Conservation (phyloP, 2,797 vertebrate genomes). For the Trachops cirrhosus region DNA sequence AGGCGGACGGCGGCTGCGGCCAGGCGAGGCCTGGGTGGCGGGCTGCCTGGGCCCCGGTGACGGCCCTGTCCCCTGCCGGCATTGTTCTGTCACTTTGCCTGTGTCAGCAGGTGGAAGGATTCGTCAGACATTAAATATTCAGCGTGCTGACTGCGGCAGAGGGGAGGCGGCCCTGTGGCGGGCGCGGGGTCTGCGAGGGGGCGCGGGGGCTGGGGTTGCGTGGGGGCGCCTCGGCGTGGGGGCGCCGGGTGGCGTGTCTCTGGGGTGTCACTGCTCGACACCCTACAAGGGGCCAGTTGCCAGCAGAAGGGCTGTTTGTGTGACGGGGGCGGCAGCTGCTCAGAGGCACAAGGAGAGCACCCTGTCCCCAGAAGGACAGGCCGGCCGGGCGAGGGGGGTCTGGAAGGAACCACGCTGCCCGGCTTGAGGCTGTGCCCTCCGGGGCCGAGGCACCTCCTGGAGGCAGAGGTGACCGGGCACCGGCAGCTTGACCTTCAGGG, state of each 20-base stretch:
- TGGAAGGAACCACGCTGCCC: background rate
- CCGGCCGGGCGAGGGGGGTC: background rate
- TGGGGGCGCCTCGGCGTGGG: background rate
- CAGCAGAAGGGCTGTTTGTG: background rate
- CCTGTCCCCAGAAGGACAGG: background rate
- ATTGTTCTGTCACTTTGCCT: slow-evolving; percentile 99
- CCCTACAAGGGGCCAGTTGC: background rate
- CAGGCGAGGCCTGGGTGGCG: slow-evolving; percentile 76
- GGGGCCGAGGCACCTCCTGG: rapidly evolving
- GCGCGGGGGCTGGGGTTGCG: slow-evolving; percentile 28
- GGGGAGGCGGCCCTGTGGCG: slow-evolving; percentile 87
- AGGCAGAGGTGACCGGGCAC: background rate
- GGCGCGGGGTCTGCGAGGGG: slow-evolving; percentile 76
- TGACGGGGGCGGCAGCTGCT: background rate
- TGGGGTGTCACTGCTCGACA: background rate
- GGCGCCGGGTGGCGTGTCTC: background rate
- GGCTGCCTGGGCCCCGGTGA: slow-evolving; percentile 85
- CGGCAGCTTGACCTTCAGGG: rapidly evolving
- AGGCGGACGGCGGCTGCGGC: slow-evolving; percentile 59
- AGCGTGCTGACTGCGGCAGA: slow-evolving; percentile 97
- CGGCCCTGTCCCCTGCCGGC: slow-evolving; percentile 88
- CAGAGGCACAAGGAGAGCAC: background rate
- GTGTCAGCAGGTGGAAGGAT: slow-evolving; percentile 98
- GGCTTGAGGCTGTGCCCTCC: background rate
- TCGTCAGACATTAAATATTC: slow-evolving; percentile 99